Percentiles rank a stretch among this genome's conserved stretches.
Conservation (phyloP, 2,888 invertebrate genomes). For the Diaprepes abbreviatus region DNA sequence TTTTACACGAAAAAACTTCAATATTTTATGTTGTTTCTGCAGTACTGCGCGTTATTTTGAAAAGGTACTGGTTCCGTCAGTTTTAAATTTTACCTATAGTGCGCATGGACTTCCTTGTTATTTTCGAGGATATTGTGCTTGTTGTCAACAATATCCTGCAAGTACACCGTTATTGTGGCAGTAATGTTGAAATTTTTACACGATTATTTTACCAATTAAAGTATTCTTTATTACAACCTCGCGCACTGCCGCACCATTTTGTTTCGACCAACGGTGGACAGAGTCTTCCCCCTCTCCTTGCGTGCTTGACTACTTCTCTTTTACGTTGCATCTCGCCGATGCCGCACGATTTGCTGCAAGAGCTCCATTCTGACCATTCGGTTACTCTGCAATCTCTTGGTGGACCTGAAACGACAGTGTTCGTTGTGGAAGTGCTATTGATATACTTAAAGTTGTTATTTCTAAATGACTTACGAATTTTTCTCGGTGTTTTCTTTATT, state of each 20-base stretch:
- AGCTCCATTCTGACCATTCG: conserved; percentile 89
- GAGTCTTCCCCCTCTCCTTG: conserved; percentile 82
- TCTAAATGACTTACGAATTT: conserved; percentile 65
- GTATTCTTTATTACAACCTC: conserved; percentile 76
- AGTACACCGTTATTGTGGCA: not conserved
- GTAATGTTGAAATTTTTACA: conserved; percentile 4
- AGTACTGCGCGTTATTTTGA: not conserved
- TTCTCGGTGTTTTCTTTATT: conserved; percentile 64
- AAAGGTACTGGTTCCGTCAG: not conserved
- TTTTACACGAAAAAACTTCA: not conserved
- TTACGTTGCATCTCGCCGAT: conserved; percentile 89
- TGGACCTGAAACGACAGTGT: conserved; percentile 66
- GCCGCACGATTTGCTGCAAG: conserved; percentile 90
- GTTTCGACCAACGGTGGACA: conserved; percentile 89
- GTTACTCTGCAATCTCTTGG: conserved; percentile 87
- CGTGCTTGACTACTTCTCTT: conserved; percentile 82
- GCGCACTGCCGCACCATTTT: conserved; percentile 88
- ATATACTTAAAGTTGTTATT: too few species aligned
- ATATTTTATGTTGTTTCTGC: not conserved
- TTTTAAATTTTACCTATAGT: not conserved
- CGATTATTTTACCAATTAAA: conserved; percentile 72
- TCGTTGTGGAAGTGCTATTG: too few species aligned
- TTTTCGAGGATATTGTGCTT: too few species aligned
- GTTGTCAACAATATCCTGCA: conserved; percentile 11
- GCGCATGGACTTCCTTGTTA: not conserved